A percentile compares a stretch with the other conserved stretches of the same genome.
These are phyloP conservation scores for Perdita meconis DNA, from an alignment of 2,888 invertebrate genomes.

Conservation along the genomic window DNA sequence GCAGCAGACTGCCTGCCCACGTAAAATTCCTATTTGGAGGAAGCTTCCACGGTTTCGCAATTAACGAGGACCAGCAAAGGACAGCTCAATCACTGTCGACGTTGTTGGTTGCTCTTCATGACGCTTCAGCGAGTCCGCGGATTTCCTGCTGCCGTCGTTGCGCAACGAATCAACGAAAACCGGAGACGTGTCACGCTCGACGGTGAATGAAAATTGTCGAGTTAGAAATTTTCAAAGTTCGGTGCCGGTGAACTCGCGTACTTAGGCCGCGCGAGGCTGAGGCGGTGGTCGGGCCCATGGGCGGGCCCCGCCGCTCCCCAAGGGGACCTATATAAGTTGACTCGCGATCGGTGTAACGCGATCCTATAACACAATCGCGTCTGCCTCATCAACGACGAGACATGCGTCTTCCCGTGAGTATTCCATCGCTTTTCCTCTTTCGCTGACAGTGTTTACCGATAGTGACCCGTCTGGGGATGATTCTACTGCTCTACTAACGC, in stretches of 20 bases:
- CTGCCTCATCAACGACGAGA: slow-evolving; percentile 75
- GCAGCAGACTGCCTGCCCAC: neutral
- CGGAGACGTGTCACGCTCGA: slow-evolving; percentile 34
- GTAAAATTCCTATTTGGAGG: neutral
- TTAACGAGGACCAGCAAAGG: neutral
- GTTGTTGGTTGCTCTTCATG: neutral
- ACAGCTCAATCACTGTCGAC: neutral
- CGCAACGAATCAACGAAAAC: slow-evolving; percentile 21
- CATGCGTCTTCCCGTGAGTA: slow-evolving; percentile 81
- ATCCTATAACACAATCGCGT: slow-evolving; percentile 81
- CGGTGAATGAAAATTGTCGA: slow-evolving; percentile 40
- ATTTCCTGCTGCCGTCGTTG: neutral
- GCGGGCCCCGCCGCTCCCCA: slow-evolving; percentile 83
- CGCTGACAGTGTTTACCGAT: neutral
- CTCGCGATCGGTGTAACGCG: slow-evolving; percentile 76
- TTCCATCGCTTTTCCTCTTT: slow-evolving; percentile 28
- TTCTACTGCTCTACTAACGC: neutral
- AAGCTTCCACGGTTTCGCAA: neutral
- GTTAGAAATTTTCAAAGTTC: slow-evolving; percentile 71
- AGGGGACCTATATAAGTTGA: slow-evolving; percentile 82
- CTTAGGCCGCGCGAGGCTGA: slow-evolving; percentile 65
- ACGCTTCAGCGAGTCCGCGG: neutral
- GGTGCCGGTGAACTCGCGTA: slow-evolving; percentile 64
- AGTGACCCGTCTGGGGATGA: neutral
- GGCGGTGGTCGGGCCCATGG: slow-evolving; percentile 82